Evolutionary conservation across 2,113 vertebrate genomes (phyloP), one percentile per base, ranked within the genome.

Genomic region (Ochotona princeps): DNA sequence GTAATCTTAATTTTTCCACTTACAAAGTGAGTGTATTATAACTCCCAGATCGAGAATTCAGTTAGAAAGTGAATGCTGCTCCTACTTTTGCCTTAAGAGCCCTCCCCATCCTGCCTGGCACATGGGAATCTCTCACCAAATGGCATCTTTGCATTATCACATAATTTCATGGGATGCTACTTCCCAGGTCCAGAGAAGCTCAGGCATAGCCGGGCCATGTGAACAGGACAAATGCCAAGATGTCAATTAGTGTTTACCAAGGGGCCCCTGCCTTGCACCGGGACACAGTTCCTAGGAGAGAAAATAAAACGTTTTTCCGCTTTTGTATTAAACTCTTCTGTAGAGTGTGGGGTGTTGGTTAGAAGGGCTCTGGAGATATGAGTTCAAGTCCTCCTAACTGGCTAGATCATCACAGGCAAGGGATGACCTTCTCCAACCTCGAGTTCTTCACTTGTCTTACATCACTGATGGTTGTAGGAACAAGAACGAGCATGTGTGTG

Each of bases 231-330:
- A 94, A 94, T 83, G 38, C 63, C 72, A 81, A 80, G 66, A 54
- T 89, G 80, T 82, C 89, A 60, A 65, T 23, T 87, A 54, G 70
- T 23, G 61, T 11, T 72, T 66, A 32, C 61, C 87, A 90, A 90
- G 67, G 23, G 88, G 94, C 89, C 8, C 21, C 38, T 82, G 17
- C 8, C 89, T 83, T 90, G 92, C 93, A 89, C 82, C 54, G 88
- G 91, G 94, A 91, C 87, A 67, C 35, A n/a, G 20, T 76, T 35
- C 79, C 66, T 65, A 94, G 93, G 57, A 81, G 79, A 93, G 20
- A 94, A 94, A 44, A 47, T 28, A 81, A 35, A 81, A 51, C 20
- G 8, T 3, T 1, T 1, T 49, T 15, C 12, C 11, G 5, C 7
- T 89, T 92, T 44, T 78, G 4, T n/a, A 61, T 78, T 78, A 20